Evolutionary conservation across 2,888 invertebrate species (phyloP).

Genomic region (Trimorus sp.): DNA sequence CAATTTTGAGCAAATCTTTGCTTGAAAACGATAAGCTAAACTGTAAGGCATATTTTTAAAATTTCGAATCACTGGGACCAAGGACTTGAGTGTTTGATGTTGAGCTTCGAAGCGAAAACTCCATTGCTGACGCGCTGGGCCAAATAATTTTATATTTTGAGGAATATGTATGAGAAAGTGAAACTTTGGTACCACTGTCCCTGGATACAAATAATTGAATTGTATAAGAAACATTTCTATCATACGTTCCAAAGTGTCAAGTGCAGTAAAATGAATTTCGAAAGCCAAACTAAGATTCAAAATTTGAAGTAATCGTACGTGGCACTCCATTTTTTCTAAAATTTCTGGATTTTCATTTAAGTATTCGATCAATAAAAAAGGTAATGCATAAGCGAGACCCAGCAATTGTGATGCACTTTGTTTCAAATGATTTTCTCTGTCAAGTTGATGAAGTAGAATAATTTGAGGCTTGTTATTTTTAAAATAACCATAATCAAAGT

Average conservation of each 20-base stretch:
- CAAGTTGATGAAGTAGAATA: too few relatives aligned
- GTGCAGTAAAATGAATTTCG: conserved; percentile 52
- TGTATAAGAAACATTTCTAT: conserved; percentile 61
- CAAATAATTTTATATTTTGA: conserved; percentile 61
- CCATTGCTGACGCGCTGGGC: conserved; percentile 65
- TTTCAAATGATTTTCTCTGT: too few relatives aligned
- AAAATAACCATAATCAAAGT: conserved; percentile 67
- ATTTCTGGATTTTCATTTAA: conserved; percentile 12
- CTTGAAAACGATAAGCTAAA: conserved; percentile 61
- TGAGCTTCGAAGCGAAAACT: conserved; percentile 66
- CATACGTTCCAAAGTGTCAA: conserved; percentile 63
- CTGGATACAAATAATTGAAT: conserved; percentile 63
- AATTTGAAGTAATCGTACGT: conserved; percentile 63
- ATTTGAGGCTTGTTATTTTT: conserved; percentile 64
- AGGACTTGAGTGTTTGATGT: conserved; percentile 63
- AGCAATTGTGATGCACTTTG: too few relatives aligned
- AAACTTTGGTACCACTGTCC: conserved; percentile 60
- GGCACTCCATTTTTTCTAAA: conserved; percentile 8
- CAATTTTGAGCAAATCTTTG: conserved; percentile 52
- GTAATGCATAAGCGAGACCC: not conserved
- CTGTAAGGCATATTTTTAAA: too few relatives aligned
- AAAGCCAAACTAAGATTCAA: conserved; percentile 67
- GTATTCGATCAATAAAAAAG: conserved; percentile 22
- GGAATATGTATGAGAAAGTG: conserved; percentile 66
- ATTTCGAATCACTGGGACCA: conserved; percentile 61